These are phyloP conservation scores for Drosophila falleni DNA, from an alignment of 2,888 invertebrate species.

Conservation along the genomic window DNA sequence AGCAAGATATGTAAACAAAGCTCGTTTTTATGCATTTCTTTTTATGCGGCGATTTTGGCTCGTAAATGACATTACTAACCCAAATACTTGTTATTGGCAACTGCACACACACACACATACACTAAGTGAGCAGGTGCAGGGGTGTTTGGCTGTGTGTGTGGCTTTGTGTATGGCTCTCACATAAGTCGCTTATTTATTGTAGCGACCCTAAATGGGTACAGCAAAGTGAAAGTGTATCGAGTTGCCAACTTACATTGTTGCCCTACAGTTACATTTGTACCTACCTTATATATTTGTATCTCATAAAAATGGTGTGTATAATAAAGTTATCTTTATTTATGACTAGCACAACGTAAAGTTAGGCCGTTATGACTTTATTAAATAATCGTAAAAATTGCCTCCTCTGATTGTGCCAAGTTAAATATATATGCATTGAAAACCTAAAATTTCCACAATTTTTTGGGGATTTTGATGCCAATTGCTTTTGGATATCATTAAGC, in stretches of 20 bases:
- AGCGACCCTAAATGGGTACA: conserved; percentile 80
- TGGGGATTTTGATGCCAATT: no score
- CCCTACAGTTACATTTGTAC: conserved; percentile 41
- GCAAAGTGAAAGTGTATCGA: conserved; percentile 77
- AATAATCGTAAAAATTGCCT: conserved; percentile 35
- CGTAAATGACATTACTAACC: conserved; percentile 84
- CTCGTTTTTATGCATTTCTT: conserved; percentile 56
- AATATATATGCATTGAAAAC: no score
- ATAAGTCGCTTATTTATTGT: conserved; percentile 82
- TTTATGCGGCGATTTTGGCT: conserved; percentile 66
- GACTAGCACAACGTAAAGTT: conserved; percentile 36
- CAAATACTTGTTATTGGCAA: conserved; percentile 78
- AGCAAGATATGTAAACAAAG: conserved; percentile 54
- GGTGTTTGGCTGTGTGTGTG: conserved; percentile 21
- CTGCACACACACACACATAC: conserved; percentile 27
- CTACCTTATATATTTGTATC: conserved; percentile 43
- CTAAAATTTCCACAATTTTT: no score
- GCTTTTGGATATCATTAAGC: no score
- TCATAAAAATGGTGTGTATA: conserved; percentile 55
- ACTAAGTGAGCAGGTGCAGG: conserved; percentile 36
- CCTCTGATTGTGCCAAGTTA: no score
- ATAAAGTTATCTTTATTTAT: conserved; percentile 75
- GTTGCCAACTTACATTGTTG: conserved; percentile 60
- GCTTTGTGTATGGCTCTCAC: conserved; percentile 45
- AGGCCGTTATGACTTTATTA: conserved; percentile 38